Evolutionary conservation across 2,797 vertebrate species (phyloP).

Genomic region (Xiphophorus birchmanni): DNA sequence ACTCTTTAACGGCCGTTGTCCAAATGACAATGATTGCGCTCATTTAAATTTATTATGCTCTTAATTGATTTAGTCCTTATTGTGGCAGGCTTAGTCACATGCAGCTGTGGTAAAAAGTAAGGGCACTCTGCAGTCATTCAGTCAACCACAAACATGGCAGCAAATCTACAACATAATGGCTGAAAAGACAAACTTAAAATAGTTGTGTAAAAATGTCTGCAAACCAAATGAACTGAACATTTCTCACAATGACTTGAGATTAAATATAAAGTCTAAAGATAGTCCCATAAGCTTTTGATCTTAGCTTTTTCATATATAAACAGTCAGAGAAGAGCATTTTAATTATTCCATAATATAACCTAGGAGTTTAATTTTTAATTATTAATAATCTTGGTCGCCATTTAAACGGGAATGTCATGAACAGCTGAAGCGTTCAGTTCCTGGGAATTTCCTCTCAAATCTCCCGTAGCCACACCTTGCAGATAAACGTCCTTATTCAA

Average conservation of each 20-base stretch:
- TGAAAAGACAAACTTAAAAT: neutral
- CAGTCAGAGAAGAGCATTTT: neutral
- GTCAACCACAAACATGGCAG: neutral
- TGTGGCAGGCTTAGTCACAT: neutral
- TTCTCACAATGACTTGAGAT: neutral
- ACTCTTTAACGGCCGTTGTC: too few relatives aligned
- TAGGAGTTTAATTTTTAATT: neutral
- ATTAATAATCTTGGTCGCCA: neutral
- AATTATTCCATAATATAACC: neutral
- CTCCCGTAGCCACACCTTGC: slow-evolving; percentile 46
- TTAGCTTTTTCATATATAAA: neutral
- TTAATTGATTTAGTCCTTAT: neutral
- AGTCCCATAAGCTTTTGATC: neutral
- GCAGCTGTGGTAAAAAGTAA: neutral
- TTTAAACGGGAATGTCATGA: slow-evolving; percentile 48
- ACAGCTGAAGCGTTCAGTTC: slow-evolving; percentile 68
- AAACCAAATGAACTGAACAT: neutral
- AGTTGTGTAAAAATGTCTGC: neutral
- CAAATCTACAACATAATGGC: neutral
- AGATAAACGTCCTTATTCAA: slow-evolving; percentile 72
- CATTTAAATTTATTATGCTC: too few relatives aligned
- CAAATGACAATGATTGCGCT: too few relatives aligned
- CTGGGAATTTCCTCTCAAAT: slow-evolving; percentile 72
- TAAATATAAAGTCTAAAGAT: neutral
- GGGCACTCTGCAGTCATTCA: neutral